phyloP scores from a whole-genome alignment of 2,888 invertebrate genomes.

The Bimastos eiseni region DNA sequence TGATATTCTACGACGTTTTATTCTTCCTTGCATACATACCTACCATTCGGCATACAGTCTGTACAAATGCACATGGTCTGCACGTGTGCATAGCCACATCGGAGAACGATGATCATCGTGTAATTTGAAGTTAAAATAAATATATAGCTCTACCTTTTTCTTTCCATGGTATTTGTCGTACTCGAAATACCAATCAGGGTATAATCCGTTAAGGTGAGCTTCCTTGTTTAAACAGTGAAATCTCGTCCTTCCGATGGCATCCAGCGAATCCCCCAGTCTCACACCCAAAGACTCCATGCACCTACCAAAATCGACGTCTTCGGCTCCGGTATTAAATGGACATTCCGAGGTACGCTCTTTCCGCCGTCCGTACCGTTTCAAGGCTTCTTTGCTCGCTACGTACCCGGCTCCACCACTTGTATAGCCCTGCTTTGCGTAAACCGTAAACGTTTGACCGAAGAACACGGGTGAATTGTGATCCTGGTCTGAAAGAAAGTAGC shows the following conservation, averaged over 20 bases:
- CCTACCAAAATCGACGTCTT: not conserved
- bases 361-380: not conserved
- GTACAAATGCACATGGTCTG: too few species aligned
- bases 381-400: not conserved
- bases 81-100: too few species aligned
- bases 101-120: too few species aligned
- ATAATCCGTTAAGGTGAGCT: too few species aligned
- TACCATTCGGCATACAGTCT: too few species aligned
- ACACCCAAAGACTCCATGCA: conserved; percentile 37
- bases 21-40: too few species aligned
- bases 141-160: too few species aligned
- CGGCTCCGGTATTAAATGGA: not conserved
- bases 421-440: conserved; percentile 28
- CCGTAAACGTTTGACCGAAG: conserved; percentile 65
- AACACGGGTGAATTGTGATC: conserved; percentile 77
- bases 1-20: too few species aligned
- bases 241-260: conserved; percentile 33
- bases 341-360: not conserved
- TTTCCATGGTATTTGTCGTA: too few species aligned
- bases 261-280: not conserved
- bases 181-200: too few species aligned
- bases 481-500: conserved; percentile 81
- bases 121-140: too few species aligned
- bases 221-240: too few species aligned
- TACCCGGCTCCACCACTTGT: conserved; percentile 17